Percentiles rank a stretch among this genome's conserved stretches.
Evolutionary conservation across 2,888 invertebrate species (phyloP).

Genomic region (Brenthis daphne): DNA sequence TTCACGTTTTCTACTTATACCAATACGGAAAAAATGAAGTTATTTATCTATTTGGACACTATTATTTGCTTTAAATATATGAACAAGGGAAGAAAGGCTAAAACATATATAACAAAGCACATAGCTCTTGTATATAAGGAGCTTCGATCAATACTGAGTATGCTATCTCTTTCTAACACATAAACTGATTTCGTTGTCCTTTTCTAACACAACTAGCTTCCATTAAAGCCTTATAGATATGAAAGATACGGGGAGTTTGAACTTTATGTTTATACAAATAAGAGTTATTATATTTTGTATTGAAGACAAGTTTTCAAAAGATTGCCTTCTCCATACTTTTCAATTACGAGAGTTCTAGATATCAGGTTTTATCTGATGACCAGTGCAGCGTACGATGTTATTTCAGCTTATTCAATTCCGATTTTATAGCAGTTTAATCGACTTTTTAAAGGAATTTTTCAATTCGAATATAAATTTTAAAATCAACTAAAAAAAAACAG

Average conservation of each 20-base stretch:
- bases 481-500: too few relatives aligned
- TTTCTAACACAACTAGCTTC: constrained; percentile 10
- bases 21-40: too few relatives aligned
- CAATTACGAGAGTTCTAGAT: too few relatives aligned
- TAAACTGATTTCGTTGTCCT: neutral
- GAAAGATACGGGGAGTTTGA: neutral
- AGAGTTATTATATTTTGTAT: neutral
- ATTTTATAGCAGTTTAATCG: too few relatives aligned
- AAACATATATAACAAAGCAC: constrained; percentile 5
- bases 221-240: constrained; percentile 27
- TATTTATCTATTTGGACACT: too few relatives aligned
- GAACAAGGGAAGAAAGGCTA: constrained; percentile 1
- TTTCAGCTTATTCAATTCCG: too few relatives aligned
- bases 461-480: too few relatives aligned
- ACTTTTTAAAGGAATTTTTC: too few relatives aligned
- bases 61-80: neutral
- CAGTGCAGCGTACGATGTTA: too few relatives aligned
- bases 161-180: constrained; percentile 24
- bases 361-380: too few relatives aligned
- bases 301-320: neutral
- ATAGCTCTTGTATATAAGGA: constrained; percentile 26
- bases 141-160: constrained; percentile 37
- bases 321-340: too few relatives aligned
- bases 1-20: too few relatives aligned
- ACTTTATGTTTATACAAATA: neutral